These are phyloP conservation scores for Drepana falcataria DNA, from an alignment of 2,888 invertebrate species.

Conservation along the genomic window DNA sequence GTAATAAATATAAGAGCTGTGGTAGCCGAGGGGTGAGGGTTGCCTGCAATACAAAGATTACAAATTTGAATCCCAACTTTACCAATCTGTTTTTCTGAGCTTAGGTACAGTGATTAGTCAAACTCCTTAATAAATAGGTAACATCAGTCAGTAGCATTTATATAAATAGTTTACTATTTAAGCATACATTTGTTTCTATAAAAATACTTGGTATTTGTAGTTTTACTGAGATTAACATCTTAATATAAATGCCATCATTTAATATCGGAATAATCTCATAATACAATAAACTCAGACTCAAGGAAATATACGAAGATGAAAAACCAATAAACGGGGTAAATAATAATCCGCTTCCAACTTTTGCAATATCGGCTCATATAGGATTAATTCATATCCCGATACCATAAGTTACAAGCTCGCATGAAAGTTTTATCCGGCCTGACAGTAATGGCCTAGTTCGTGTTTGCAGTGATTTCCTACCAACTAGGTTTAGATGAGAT, in stretches of 20 bases:
- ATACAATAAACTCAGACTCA: conserved; percentile 19
- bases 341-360: conserved; percentile 36
- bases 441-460: conserved; percentile 24
- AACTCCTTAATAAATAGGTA: too few species aligned
- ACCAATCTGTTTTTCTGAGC: too few species aligned
- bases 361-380: conserved; percentile 39
- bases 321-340: conserved; percentile 34
- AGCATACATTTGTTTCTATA: too few species aligned
- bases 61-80: too few species aligned
- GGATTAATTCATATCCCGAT: conserved; percentile 34
- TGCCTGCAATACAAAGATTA: too few species aligned
- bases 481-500: conserved; percentile 9
- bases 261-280: conserved; percentile 11
- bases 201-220: too few species aligned
- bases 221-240: too few species aligned
- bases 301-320: conserved; percentile 28
- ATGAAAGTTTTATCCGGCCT: conserved; percentile 29
- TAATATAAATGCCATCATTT: not conserved
- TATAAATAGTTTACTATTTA: too few species aligned
- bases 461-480: conserved; percentile 18
- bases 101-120: too few species aligned
- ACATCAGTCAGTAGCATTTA: too few species aligned
- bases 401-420: conserved; percentile 28
- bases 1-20: too few species aligned
- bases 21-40: too few species aligned